Percentiles rank a stretch among this genome's conserved stretches.
Evolutionary conservation across 2,888 invertebrate species (phyloP).

Genomic region (Cryptocephalus primarius): DNA sequence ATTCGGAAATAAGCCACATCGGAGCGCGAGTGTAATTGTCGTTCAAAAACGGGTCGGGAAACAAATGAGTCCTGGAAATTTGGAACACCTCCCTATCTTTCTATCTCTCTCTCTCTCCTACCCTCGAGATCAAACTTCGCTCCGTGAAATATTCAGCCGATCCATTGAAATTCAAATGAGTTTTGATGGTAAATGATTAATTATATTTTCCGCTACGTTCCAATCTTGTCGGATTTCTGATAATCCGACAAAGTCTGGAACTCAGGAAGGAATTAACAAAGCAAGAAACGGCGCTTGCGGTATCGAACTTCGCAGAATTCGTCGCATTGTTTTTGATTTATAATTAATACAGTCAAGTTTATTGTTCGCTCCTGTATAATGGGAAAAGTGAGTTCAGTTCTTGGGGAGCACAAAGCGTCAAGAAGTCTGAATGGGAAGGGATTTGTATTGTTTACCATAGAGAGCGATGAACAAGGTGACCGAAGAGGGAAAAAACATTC

Average conservation of each 20-base stretch:
- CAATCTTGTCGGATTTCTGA: not conserved
- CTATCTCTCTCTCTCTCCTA: too few species aligned
- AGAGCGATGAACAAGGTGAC: too few species aligned
- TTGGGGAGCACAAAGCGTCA: too few species aligned
- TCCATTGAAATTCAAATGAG: not conserved
- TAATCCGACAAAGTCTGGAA: conserved; percentile 1
- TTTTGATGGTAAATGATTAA: not conserved
- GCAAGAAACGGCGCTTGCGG: conserved; percentile 5
- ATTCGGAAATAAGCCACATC: too few species aligned
- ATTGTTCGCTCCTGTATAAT: conserved; percentile 7
- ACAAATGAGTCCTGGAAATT: too few species aligned
- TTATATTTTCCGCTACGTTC: not conserved
- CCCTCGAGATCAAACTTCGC: too few species aligned
- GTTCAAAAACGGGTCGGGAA: too few species aligned
- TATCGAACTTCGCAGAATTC: conserved; percentile 8
- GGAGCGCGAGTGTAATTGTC: too few species aligned
- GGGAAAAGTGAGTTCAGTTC: conserved; percentile 5
- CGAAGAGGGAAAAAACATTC: too few species aligned
- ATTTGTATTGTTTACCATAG: too few species aligned
- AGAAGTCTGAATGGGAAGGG: not conserved
- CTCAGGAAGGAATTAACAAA: conserved; percentile 6
- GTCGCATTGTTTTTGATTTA: conserved; percentile 9
- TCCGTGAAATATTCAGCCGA: not conserved
- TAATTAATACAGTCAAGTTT: conserved; percentile 11
- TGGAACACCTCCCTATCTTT: too few species aligned